Evolutionary conservation across 2,113 vertebrate species (phyloP), one percentile per base, ranked within the genome.

Genomic region (Myrmecophaga tridactyla): DNA sequence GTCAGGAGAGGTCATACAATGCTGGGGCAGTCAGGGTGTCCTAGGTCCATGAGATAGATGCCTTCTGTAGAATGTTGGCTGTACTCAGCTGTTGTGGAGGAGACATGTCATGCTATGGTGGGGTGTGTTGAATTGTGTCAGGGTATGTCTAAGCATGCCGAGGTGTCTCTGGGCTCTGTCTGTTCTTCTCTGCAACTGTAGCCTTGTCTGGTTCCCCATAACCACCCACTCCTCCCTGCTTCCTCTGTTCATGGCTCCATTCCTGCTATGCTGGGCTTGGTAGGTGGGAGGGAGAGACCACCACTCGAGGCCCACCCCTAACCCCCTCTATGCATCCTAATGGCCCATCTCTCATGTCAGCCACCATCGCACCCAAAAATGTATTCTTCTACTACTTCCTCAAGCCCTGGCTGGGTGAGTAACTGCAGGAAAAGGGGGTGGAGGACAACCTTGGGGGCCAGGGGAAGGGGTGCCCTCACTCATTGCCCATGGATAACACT

Each of bases 341-440:
- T 36, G 15, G 15, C 85, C 7, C 4, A 56, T 88, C 14, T 4
- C 62, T 85, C 29, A 3, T 34, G 23, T 8, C 97, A 99, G 99
- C 98, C 36, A 94, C 85, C 1, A 65, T 99, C 1, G 98, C 98
- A 1, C 96, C 98, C 70, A 99, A 99, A 97, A 99, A 99, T 5
- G 60, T 98, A 69, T 1, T 98, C 2, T 98, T 99, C 96, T 99
- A 99, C 1, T 96, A 97, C 0, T 99, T 99, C 76, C 98, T 99
- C 78, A 99, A 98, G 70, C 99, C 99, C 1, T 99, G 99, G 99
- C 95, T 99, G 41, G 99, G 99, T 99, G 97, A 99, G 98, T 98
- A 56, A 60, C 17, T 75, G 51, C 2, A 20, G 63, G 3, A 7
- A 39, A 21, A 2, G 48, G 76, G 7, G 2, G 25, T 8, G 51